Conservation (phyloP, 2,888 invertebrate species). For the Nasonia oneida region DNA sequence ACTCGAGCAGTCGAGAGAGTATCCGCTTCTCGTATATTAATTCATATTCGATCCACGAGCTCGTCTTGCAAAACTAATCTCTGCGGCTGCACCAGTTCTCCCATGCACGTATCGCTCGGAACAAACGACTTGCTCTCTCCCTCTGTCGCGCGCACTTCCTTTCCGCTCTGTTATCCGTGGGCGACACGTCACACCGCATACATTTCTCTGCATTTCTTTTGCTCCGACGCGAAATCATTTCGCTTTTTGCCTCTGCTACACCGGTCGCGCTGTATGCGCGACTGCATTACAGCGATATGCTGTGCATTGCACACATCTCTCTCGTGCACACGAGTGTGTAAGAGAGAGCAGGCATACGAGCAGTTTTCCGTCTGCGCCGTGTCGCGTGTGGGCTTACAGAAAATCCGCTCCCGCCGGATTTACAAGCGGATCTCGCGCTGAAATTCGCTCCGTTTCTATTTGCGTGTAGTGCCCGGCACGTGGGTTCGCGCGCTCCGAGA, state of each 20-base stretch:
- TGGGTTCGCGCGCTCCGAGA: not conserved
- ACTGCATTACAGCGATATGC: not conserved
- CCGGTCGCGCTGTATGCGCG: not conserved
- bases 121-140: not conserved
- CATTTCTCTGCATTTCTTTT: not conserved
- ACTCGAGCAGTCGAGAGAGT: no score
- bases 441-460: constrained; percentile 3
- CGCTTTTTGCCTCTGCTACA: not conserved
- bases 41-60: not conserved
- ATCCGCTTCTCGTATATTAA: no score
- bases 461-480: not conserved
- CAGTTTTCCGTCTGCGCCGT: constrained; percentile 3
- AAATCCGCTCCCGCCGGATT: constrained; percentile 42
- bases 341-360: not conserved
- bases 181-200: not conserved
- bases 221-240: not conserved
- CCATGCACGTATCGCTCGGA: not conserved
- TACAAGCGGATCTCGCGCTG: constrained; percentile 20
- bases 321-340: not conserved
- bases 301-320: not conserved
- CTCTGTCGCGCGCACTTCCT: not conserved
- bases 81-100: not conserved
- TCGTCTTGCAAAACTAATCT: constrained; percentile 7
- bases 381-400: constrained; percentile 42
- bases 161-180: not conserved